Base-by-base conservation (phyloP, 2,113 vertebrate species). In the Perca fluviatilis region DNA sequence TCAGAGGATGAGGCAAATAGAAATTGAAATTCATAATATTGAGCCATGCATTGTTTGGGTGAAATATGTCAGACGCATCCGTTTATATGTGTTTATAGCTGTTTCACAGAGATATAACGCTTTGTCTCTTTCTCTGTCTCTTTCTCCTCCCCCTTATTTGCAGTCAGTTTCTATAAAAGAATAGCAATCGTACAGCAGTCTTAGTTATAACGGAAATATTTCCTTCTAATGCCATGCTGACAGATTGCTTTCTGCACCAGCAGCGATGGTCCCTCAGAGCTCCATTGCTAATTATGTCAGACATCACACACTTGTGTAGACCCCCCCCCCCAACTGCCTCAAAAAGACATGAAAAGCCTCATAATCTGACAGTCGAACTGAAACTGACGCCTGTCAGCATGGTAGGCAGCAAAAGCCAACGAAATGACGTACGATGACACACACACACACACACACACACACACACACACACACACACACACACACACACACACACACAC, bases 321-420 rank as follows among this genome's bases (percentile, higher is more conserved):
- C 8, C 64, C 36, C 57, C 47, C 16, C 25, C 23, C 27, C 0
- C 16, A 4, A 21, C 18, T 1, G 40, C 62, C 70, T 77, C 36
- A 75, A 80, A 83, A 68, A 83, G 68, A 83, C 80, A 71, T 72
- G 57, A 74, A 60, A 86, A 77, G 79, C 72, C 19, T 86, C 77
- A 23, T 3, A 73, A 69, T 61, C 60, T 85, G 81, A 89, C 82
- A 74, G 81, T 27, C 30, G 54, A 77, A 70, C 74, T 40, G 61
- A 84, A 88, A 88, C 27, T 74, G 86, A 84, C 53, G 57, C 80
- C 79, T 66, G 83, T 81, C 80, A 70, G 61, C 62, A 0, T 57
- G 68, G 67, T 14, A 57, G 76, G 57, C 74, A 57, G 53, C 36
- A 30, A 84, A 76, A 74, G 50, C 9, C 25, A 68, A 36, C 47